A percentile compares a stretch with the other conserved stretches of the same genome.
phyloP scores from a whole-genome alignment of 2,888 invertebrate genomes.

The Troides helena region DNA sequence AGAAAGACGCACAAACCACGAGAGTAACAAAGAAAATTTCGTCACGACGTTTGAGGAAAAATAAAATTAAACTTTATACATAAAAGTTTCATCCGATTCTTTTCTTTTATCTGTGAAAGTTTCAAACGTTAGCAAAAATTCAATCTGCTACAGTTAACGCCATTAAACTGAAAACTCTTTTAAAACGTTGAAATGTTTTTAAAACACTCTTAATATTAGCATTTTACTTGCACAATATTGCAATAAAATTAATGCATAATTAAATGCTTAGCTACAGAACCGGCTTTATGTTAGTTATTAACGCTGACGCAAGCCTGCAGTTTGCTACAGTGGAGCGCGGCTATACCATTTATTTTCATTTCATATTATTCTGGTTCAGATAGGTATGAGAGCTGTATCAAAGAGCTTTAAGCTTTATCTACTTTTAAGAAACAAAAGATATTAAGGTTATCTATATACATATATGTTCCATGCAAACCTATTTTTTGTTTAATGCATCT shows the following conservation, averaged over 20 bases:
- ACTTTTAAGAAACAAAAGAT: slow-evolving; percentile 1
- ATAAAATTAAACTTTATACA: slow-evolving; percentile 23
- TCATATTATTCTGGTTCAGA: slow-evolving; percentile 26
- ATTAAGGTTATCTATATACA: background rate
- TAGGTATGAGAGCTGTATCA: slow-evolving; percentile 28
- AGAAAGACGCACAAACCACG: background rate
- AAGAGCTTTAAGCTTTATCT: slow-evolving; percentile 13
- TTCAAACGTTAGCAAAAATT: slow-evolving; percentile 23
- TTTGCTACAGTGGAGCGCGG: slow-evolving; percentile 22
- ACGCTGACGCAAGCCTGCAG: slow-evolving; percentile 28
- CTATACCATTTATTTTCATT: slow-evolving; percentile 28
- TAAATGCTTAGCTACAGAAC: slow-evolving; percentile 24
- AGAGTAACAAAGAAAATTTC: slow-evolving; percentile 12
- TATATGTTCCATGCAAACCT: no score
- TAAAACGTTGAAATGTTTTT: slow-evolving; percentile 21
- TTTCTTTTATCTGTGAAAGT: slow-evolving; percentile 22
- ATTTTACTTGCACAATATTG: slow-evolving; percentile 22
- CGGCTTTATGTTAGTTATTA: slow-evolving; percentile 27
- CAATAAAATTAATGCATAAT: slow-evolving; percentile 28
- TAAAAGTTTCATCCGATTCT: slow-evolving; percentile 17
- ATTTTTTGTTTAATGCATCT: no score
- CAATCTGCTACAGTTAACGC: slow-evolving; percentile 18
- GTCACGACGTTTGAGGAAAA: slow-evolving; percentile 14
- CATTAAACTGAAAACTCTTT: slow-evolving; percentile 22
- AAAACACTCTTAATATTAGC: slow-evolving; percentile 15